Percentiles rank a stretch among this genome's conserved stretches.
These are phyloP conservation scores for Bombus sibiricus DNA, from an alignment of 1,140 invertebrate genomes.

Conservation along the genomic window DNA sequence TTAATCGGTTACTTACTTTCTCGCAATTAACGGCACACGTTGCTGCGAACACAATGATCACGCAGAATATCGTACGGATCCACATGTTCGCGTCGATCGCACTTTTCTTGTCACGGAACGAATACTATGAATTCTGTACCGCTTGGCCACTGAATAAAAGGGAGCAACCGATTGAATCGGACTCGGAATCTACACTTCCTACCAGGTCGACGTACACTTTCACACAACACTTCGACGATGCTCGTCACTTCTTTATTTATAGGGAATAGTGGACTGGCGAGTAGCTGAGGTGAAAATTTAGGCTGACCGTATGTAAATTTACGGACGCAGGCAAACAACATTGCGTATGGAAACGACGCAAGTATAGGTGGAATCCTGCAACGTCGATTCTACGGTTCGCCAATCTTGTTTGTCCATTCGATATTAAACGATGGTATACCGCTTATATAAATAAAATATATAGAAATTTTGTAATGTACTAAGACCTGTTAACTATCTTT, in stretches of 20 bases:
- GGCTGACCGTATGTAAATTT: slow-evolving; percentile 76
- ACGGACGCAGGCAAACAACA: slow-evolving; percentile 12
- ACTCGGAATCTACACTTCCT: slow-evolving; percentile 51
- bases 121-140: background rate
- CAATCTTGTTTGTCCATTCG: background rate
- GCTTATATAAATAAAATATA: background rate
- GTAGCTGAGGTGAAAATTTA: slow-evolving; percentile 78
- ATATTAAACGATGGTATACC: background rate
- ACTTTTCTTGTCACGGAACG: slow-evolving; percentile 20
- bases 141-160: slow-evolving; percentile 11
- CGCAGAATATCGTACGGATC: slow-evolving; percentile 16
- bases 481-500: background rate
- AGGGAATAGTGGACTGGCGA: slow-evolving; percentile 77
- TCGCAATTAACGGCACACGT: slow-evolving; percentile 30
- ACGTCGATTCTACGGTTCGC: too few species aligned
- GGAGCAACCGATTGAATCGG: slow-evolving; percentile 29
- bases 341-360: background rate
- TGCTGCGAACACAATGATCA: background rate
- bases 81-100: slow-evolving; percentile 46
- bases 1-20: slow-evolving; percentile 48
- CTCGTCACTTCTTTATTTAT: slow-evolving; percentile 80
- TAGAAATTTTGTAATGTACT: too few species aligned
- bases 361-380: background rate
- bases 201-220: slow-evolving; percentile 77
- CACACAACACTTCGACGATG: slow-evolving; percentile 76